Conservation (phyloP, 2,888 invertebrate genomes). For the Megalurothrips usitatus region DNA sequence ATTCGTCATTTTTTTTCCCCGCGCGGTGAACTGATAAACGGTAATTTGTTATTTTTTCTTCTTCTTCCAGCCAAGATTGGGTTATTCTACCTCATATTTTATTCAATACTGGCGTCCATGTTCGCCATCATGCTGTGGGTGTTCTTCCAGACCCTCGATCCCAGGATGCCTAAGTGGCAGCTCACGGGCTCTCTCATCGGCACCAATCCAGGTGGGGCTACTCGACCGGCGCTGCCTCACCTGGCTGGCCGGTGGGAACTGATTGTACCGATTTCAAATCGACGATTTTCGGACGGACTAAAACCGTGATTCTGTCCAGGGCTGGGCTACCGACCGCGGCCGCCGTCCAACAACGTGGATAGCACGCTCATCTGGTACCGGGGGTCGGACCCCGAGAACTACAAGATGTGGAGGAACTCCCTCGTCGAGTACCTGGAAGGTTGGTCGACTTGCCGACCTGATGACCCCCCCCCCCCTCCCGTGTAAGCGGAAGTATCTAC, state of each 20-base stretch:
- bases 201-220: conserved; percentile 73
- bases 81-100: conserved; percentile 93
- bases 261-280: no score
- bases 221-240: no score
- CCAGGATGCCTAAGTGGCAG: conserved; percentile 86
- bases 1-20: conserved; percentile 23
- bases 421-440: conserved; percentile 71
- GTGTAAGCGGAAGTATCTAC: no score
- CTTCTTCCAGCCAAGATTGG: conserved; percentile 78
- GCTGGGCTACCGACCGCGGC: conserved; percentile 90
- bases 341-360: conserved; percentile 76
- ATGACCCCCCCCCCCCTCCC: no score
- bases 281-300: no score
- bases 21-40: neutral
- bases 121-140: conserved; percentile 93
- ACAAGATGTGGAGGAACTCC: conserved; percentile 71
- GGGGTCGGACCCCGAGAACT: conserved; percentile 70
- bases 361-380: conserved; percentile 94
- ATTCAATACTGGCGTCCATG: conserved; percentile 82
- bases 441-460: conserved; percentile 52
- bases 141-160: conserved; percentile 85
- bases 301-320: conserved; percentile 48
- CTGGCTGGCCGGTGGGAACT: no score
- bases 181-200: conserved; percentile 83
- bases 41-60: conserved; percentile 37